Conservation (phyloP, 2,888 invertebrate genomes). For the Oegoconia quadripuncta region DNA sequence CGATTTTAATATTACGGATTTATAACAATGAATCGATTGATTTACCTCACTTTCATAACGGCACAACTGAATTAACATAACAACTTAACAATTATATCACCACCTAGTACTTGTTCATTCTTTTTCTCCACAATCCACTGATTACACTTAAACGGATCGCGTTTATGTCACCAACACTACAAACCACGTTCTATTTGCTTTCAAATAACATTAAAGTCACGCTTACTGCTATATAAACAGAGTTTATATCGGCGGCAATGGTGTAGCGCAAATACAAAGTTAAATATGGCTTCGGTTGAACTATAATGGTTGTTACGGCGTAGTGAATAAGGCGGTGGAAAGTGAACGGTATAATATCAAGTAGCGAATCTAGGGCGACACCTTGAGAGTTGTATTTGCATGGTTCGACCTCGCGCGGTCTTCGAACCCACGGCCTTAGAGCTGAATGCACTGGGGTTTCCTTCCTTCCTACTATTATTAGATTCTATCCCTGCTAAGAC, state of each 20-base stretch:
- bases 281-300: constrained; percentile 18
- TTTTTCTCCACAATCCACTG: constrained; percentile 52
- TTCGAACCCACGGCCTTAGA: constrained; percentile 57
- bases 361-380: constrained; percentile 55
- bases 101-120: constrained; percentile 2
- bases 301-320: constrained; percentile 29
- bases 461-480: constrained; percentile 63
- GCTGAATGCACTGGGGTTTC: constrained; percentile 56
- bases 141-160: constrained; percentile 67
- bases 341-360: background rate
- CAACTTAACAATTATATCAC: background rate
- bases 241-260: constrained; percentile 19
- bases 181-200: constrained; percentile 28
- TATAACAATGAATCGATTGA: too few relatives aligned
- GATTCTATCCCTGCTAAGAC: too few relatives aligned
- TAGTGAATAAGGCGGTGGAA: constrained; percentile 23
- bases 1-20: too few relatives aligned
- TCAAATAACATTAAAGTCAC: constrained; percentile 25
- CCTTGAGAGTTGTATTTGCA: constrained; percentile 73
- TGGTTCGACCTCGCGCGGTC: constrained; percentile 68
- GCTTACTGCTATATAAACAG: constrained; percentile 31
- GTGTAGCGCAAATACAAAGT: constrained; percentile 18
- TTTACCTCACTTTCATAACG: too few relatives aligned
- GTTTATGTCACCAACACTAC: constrained; percentile 61
- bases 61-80: background rate